These are phyloP conservation scores for Orussus abietinus DNA, from an alignment of 1,140 invertebrate genomes.

Conservation along the genomic window DNA sequence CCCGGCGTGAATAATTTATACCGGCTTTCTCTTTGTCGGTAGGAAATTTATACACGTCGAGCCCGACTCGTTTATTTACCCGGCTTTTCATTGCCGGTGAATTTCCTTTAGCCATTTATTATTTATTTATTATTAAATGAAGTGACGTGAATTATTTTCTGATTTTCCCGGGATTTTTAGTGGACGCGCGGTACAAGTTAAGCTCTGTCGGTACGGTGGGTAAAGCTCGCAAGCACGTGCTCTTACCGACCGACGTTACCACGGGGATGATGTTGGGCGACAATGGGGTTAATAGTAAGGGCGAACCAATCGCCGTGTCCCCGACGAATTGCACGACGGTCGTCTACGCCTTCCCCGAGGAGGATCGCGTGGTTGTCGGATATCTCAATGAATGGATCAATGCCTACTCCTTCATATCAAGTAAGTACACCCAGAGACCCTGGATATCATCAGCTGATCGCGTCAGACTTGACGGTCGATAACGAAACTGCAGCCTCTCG, in stretches of 20 bases:
- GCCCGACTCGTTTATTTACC: no score
- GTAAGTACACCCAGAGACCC: constrained; percentile 51
- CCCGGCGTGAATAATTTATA: no score
- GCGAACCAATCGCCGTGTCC: constrained; percentile 23
- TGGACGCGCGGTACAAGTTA: constrained; percentile 41
- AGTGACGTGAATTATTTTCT: constrained; percentile 16
- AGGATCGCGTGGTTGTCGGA: constrained; percentile 55
- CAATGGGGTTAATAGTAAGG: constrained; percentile 22
- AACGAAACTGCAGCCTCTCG: no score
- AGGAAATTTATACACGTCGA: neutral
- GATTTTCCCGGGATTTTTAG: constrained; percentile 38
- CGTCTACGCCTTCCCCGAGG: constrained; percentile 44
- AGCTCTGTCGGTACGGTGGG: constrained; percentile 33
- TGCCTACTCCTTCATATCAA: constrained; percentile 58
- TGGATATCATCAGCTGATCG: no score
- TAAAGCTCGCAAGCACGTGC: constrained; percentile 35
- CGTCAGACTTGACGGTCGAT: no score
- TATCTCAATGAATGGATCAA: constrained; percentile 66
- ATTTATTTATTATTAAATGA: no score
- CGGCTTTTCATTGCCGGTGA: no score
- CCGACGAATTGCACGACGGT: constrained; percentile 51
- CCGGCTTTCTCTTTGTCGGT: no score
- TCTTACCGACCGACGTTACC: constrained; percentile 35
- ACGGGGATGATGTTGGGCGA: constrained; percentile 36
- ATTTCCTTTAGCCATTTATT: no score